A percentile compares a stretch with the other conserved stretches of the same genome.
phyloP scores from a whole-genome alignment of 2,888 invertebrate species.

The Vandiemenella viatica region DNA sequence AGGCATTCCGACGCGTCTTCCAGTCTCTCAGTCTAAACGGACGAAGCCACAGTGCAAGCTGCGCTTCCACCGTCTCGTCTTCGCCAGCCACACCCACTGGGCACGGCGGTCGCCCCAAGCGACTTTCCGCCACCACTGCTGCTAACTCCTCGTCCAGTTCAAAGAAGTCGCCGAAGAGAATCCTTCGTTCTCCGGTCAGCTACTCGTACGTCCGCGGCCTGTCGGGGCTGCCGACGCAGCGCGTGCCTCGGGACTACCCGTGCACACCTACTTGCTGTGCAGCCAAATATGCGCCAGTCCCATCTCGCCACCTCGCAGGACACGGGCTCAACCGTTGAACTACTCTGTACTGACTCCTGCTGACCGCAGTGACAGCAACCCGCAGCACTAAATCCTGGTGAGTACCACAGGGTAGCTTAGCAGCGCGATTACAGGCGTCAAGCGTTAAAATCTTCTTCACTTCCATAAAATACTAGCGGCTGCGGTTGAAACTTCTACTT shows the following conservation, averaged over 20 bases:
- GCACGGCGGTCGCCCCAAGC: background rate
- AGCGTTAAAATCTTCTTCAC: too few relatives aligned
- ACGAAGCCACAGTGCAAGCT: conserved; percentile 32
- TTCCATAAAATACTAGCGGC: too few relatives aligned
- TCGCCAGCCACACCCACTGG: background rate
- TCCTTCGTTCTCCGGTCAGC: conserved; percentile 59
- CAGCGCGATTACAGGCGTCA: too few relatives aligned
- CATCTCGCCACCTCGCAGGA: background rate
- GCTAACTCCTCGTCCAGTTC: background rate
- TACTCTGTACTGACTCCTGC: too few relatives aligned
- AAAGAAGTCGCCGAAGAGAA: conserved; percentile 54
- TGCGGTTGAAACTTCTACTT: too few relatives aligned
- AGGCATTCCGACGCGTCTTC: conserved; percentile 5
- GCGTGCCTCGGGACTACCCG: conserved; percentile 45
- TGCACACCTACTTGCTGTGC: conserved; percentile 27
- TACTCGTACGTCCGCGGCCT: conserved; percentile 69
- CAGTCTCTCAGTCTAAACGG: conserved; percentile 34
- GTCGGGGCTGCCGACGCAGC: conserved; percentile 66
- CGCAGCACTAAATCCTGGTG: too few relatives aligned
- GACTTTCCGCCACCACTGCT: conserved; percentile 23
- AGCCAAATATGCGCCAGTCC: background rate
- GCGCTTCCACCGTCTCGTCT: background rate
- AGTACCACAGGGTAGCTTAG: too few relatives aligned
- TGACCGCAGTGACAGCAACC: too few relatives aligned
- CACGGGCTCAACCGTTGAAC: background rate